Base-by-base conservation (phyloP, 2,113 vertebrate species). In the Sinosuthora webbiana region DNA sequence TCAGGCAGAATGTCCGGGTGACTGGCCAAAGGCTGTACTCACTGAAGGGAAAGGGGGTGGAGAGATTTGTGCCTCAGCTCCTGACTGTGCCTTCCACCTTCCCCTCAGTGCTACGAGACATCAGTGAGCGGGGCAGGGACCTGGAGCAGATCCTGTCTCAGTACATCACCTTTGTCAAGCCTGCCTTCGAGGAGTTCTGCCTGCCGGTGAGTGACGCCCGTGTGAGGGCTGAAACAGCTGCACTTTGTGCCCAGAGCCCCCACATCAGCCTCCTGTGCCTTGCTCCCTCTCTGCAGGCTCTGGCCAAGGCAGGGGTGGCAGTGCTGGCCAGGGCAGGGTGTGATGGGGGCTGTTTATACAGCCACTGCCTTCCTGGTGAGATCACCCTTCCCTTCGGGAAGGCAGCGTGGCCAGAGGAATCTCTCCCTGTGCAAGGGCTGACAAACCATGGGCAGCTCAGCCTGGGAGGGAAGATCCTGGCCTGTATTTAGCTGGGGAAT, bases 141-240 rank as follows among this genome's bases (percentile, higher is more conserved):
- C 98, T 99, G 23, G 99, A 99, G 82, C 99, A 99, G 95, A 99
- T 99, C 70, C 95, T 99, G 25, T 96, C 98, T 25, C 99, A 99
- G 96, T 99, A 99, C 93, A 99, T 99, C 85, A 99, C 98, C 3
- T 99, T 99, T 9, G 99, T 99, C 88, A 99, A 99, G 96, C 99
- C 99, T 17, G 99, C 99, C 96, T 99, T 99, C 8, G 99, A 99
- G 96, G 99, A 99, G 95, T 99, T 99, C 98, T 99, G 99, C 96
- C 97, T 99, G 97, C 99, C 99, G 78, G 99, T 99, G 97, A 99
- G 24, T 4, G 56, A 33, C 47, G 13, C 14, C 20, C 22, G 0
- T 0, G 0, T 2, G 27, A 59, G 20, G 16, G 47, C 16, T 59
- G 42, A 3, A 62, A 11, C 25, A 28, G 59, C 45, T 70, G 73